Percentiles rank a stretch among this genome's conserved stretches.
Conservation (phyloP, 2,113 vertebrate species). For the Pagrus major region DNA sequence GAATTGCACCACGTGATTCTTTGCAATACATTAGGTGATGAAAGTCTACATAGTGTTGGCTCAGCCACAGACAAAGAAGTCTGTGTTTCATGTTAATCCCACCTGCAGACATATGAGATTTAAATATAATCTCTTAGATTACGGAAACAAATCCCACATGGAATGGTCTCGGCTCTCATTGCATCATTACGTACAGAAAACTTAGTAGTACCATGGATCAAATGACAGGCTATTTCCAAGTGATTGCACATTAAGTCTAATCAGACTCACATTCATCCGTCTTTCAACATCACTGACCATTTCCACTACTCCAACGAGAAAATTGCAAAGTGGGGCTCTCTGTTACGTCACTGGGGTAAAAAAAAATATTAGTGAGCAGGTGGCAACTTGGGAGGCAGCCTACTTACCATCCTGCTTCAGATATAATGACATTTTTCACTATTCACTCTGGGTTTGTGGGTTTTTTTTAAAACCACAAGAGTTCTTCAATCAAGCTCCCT, state of each 20-base stretch:
- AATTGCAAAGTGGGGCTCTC: conserved; percentile 42
- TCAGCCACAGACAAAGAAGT: background rate
- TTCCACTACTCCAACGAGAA: conserved; percentile 40
- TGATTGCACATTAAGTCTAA: conserved; percentile 55
- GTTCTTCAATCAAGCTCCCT: conserved; percentile 45
- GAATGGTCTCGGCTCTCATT: background rate
- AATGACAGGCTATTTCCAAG: conserved; percentile 25
- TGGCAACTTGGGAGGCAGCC: conserved; percentile 50
- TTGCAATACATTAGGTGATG: background rate
- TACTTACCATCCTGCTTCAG: conserved; percentile 30
- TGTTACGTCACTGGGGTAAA: conserved; percentile 32
- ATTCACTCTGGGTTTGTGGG: conserved; percentile 31
- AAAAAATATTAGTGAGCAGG: conserved; percentile 62
- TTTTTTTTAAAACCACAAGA: conserved; percentile 1
- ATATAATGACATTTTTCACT: conserved; percentile 49
- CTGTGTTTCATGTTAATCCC: conserved; percentile 1
- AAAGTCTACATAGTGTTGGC: background rate
- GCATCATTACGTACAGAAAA: conserved; percentile 2
- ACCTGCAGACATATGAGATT: background rate
- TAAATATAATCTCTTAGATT: background rate
- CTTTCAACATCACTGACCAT: conserved; percentile 67
- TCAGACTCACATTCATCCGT: conserved; percentile 58
- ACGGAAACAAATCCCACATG: background rate
- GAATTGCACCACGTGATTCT: background rate
- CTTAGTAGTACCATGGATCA: conserved; percentile 8